These are phyloP conservation scores for Oreochromis mossambicus DNA, from an alignment of 2,797 vertebrate genomes.

Conservation along the genomic window DNA sequence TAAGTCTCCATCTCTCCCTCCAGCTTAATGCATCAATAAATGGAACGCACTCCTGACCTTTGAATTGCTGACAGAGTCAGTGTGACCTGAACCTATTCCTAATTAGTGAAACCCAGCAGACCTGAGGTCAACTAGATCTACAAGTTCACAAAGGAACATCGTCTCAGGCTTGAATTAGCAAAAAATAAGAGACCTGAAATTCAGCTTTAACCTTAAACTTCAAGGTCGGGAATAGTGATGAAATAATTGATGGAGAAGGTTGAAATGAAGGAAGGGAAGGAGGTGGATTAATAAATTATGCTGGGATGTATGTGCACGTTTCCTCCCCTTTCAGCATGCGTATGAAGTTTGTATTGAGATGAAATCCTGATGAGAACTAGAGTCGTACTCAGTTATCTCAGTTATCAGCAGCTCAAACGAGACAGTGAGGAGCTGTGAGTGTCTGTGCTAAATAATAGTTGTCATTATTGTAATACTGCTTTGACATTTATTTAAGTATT, in stretches of 20 bases:
- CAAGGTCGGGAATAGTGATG: conserved; percentile 27
- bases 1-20: neutral
- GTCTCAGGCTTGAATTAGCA: conserved; percentile 16
- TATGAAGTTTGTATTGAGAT: neutral
- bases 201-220: conserved; percentile 25
- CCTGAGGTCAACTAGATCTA: conserved; percentile 15
- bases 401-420: neutral
- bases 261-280: conserved; percentile 18
- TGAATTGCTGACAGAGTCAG: conserved; percentile 11
- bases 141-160: conserved; percentile 5
- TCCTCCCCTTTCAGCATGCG: conserved; percentile 2
- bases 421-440: neutral
- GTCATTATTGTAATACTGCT: neutral
- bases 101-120: conserved; percentile 37
- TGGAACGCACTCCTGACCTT: conserved; percentile 16
- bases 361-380: conserved; percentile 14
- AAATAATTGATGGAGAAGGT: conserved; percentile 52
- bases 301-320: neutral
- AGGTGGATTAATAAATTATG: conserved; percentile 44
- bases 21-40: conserved; percentile 17
- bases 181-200: conserved; percentile 21
- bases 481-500: neutral
- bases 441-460: neutral
- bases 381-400: neutral
- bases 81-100: conserved; percentile 15